phyloP scores from a whole-genome alignment of 2,113 vertebrate species.

The Bubo blakistoni region DNA sequence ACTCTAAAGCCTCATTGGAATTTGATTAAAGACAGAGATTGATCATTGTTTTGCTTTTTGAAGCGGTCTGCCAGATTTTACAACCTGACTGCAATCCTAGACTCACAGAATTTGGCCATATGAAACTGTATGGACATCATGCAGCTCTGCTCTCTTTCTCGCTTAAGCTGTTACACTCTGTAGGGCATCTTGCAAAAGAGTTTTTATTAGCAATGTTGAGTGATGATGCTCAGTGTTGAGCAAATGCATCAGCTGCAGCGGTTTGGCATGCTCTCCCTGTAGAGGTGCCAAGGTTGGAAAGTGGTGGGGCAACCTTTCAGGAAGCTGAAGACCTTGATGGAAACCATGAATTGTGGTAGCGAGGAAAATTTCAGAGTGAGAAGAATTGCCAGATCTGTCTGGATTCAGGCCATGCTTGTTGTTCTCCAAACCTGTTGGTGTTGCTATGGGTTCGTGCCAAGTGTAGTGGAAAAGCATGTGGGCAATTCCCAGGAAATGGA shows the following conservation, averaged over 20 bases:
- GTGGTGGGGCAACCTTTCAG: neutral
- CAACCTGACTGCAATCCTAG: neutral
- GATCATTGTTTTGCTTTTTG: neutral
- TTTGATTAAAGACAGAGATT: neutral
- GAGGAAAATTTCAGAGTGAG: neutral
- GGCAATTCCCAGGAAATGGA: neutral
- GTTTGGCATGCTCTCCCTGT: neutral
- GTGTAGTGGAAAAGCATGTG: neutral
- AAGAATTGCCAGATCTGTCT: neutral
- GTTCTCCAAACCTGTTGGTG: neutral
- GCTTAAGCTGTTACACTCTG: neutral
- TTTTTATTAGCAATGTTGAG: neutral
- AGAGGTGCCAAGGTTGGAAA: neutral
- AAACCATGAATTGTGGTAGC: neutral
- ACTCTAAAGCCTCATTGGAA: neutral
- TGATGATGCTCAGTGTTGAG: neutral
- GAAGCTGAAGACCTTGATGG: neutral
- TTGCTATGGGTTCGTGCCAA: neutral
- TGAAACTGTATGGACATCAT: accelerated
- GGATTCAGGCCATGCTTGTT: neutral
- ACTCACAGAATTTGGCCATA: neutral
- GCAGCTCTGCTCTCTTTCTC: neutral
- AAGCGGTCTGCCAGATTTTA: neutral
- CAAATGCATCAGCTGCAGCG: neutral
- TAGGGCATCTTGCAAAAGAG: neutral